Evolutionary conservation across 2,113 vertebrate species (phyloP), one percentile per base, ranked within the genome.

Genomic region (Redunca redunca): DNA sequence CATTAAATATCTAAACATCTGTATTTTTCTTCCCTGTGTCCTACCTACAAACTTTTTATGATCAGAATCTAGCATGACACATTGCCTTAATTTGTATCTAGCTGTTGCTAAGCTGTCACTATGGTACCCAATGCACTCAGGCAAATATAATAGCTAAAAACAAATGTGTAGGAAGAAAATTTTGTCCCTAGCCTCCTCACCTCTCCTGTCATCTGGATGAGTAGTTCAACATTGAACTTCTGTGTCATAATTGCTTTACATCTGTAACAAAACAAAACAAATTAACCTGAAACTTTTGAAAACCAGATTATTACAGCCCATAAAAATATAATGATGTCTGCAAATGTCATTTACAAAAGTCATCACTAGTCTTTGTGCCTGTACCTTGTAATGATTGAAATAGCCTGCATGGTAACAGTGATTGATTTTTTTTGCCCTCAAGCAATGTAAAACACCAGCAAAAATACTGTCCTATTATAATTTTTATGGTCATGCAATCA

Each of bases 31-130:
- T 67, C 30, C 58, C 21, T 57, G 25, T 83, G 43, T 78, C 87
- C 83, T 57, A n/a, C 82, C 57, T 89, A 74, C 57, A 36, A 28
- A n/a, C 62, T 74, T 87, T 82, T 53, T 48, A 53, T 94, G 78
- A 53, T 90, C 40, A 64, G 53, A 87, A 17, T 6, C 93, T 84
- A n/a, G 60, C 40, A 17, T 58, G 86, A 90, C 83, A 89, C 36
- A 64, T 81, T 58, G 87, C 92, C 91, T 96, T 91, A n/a, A 78
- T 94, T 82, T 97, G 62, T 90, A 36, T 87, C 46, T 92, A 40
- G 52, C 80, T 43, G 55, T 94, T 97, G 96, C 96, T 96, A 93
- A 87, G 83, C 71, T 97, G 26, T 97, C 82, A 33, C 95, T 89
- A 84, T 97, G 93, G 89, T 58, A 91, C 93, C 93, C 93, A 62